A percentile compares a stretch with the other conserved stretches of the same genome.
phyloP scores from a whole-genome alignment of 2,888 invertebrate species.

The Trissolcus japonicus region DNA sequence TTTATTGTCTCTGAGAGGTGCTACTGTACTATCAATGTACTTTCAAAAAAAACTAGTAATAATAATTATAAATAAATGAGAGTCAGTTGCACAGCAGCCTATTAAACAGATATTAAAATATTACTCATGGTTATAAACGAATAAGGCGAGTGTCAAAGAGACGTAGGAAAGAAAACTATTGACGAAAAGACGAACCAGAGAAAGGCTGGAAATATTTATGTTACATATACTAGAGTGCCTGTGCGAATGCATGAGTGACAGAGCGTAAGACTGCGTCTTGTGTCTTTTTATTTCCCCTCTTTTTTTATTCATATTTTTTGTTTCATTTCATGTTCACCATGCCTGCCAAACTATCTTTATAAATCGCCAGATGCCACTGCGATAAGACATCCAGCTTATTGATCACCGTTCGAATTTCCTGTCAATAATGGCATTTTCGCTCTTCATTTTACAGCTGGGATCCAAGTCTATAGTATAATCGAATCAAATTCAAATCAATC shows the following conservation, averaged over 20 bases:
- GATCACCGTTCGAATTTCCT: conserved; percentile 31
- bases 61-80: conserved; percentile 24
- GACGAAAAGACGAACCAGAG: conserved; percentile 36
- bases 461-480: not conserved
- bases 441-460: not conserved
- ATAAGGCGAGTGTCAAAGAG: conserved; percentile 39
- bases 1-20: conserved; percentile 14
- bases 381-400: conserved; percentile 41
- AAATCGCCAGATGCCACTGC: conserved; percentile 72
- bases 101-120: conserved; percentile 51
- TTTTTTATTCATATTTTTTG: too few relatives aligned
- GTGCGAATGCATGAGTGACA: conserved; percentile 63
- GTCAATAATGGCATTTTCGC: conserved; percentile 14
- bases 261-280: conserved; percentile 59
- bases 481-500: not conserved
- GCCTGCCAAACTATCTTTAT: conserved; percentile 73
- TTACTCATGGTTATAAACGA: conserved; percentile 44
- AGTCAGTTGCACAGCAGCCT: conserved; percentile 43
- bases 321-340: conserved; percentile 66
- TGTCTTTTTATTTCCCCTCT: conserved; percentile 33
- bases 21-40: conserved; percentile 13
- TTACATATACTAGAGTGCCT: conserved; percentile 56
- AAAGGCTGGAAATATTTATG: conserved; percentile 63
- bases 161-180: conserved; percentile 36
- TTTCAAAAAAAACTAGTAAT: conserved; percentile 2